Conservation (phyloP, 1,140 invertebrate species). For the Diploscapter pachys region DNA sequence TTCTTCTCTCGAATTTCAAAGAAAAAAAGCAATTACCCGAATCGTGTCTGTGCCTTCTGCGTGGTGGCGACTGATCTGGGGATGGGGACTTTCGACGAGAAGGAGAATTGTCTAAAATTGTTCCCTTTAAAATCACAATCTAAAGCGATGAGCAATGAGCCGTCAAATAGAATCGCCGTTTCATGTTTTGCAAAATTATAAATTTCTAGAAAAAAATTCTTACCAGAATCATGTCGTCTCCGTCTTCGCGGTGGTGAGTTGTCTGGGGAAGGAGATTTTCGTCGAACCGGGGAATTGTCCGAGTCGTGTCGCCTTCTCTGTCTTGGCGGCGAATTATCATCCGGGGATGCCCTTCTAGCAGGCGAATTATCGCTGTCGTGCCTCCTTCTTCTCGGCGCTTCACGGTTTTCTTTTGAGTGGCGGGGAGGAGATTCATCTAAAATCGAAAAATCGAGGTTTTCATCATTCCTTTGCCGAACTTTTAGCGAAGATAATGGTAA, state of each 20-base stretch:
- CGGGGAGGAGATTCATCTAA: slow-evolving; percentile 12
- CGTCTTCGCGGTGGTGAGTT: background rate
- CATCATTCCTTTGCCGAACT: too few relatives aligned
- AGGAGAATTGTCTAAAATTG: slow-evolving; percentile 17
- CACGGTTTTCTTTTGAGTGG: background rate
- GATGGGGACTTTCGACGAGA: slow-evolving; percentile 1
- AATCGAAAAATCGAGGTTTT: background rate
- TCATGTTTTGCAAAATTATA: background rate
- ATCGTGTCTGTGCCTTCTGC: slow-evolving; percentile 7
- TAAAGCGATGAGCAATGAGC: background rate
- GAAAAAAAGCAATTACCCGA: slow-evolving; percentile 5
- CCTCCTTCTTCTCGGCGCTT: background rate
- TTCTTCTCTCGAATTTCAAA: background rate
- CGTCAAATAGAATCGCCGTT: background rate
- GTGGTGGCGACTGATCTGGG: slow-evolving; percentile 2
- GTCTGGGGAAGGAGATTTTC: background rate
- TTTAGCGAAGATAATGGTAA: too few relatives aligned
- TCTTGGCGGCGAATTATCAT: background rate
- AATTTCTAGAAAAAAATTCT: background rate
- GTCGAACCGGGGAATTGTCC: slow-evolving; percentile 14
- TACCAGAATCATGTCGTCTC: slow-evolving; percentile 14
- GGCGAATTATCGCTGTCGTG: slow-evolving; percentile 15
- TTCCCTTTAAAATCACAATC: too few relatives aligned
- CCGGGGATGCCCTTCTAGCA: background rate
- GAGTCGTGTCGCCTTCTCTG: background rate